Conservation (phyloP, 2,113 vertebrate genomes). For the Acrocephalus arundinaceus region DNA sequence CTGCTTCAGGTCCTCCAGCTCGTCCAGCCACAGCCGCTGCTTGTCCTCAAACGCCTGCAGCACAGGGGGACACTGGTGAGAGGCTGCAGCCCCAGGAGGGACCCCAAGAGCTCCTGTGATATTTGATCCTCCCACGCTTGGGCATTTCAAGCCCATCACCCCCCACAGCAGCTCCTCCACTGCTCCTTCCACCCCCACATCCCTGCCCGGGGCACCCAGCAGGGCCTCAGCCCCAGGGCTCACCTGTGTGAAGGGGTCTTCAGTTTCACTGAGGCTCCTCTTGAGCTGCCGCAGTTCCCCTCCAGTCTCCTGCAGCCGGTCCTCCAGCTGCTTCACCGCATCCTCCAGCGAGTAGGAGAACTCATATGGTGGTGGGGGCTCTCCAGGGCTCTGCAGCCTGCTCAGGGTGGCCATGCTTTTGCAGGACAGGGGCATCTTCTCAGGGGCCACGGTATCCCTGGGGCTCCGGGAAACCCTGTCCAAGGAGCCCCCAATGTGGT, state of each 20-base stretch:
- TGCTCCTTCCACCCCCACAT: neutral
- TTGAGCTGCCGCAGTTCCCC: conserved; percentile 90
- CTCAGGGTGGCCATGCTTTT: conserved; percentile 86
- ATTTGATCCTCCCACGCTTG: accelerated
- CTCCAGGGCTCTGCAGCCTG: conserved; percentile 80
- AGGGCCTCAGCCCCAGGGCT: neutral
- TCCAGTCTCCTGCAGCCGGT: conserved; percentile 87
- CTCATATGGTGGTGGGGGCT: conserved; percentile 88
- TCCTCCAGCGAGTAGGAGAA: conserved; percentile 88
- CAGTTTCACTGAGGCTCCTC: conserved; percentile 87
- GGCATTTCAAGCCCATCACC: neutral
- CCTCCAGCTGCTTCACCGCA: conserved; percentile 86
- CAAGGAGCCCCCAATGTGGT: conserved; percentile 90
- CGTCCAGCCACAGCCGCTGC: conserved; percentile 92
- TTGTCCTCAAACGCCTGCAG: conserved; percentile 91
- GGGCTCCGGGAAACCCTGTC: conserved; percentile 78
- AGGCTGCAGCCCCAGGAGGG: neutral
- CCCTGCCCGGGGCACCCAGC: neutral
- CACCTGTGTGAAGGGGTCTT: conserved; percentile 92
- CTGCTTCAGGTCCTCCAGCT: conserved; percentile 91
- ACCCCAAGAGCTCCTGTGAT: neutral
- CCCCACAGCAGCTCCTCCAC: neutral
- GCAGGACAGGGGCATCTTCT: conserved; percentile 76
- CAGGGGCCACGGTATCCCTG: conserved; percentile 72
- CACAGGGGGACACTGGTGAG: neutral